Percentiles rank a stretch among this genome's conserved stretches.
Conservation (phyloP, 2,797 vertebrate genomes). For the Gymnothorax javanicus region DNA sequence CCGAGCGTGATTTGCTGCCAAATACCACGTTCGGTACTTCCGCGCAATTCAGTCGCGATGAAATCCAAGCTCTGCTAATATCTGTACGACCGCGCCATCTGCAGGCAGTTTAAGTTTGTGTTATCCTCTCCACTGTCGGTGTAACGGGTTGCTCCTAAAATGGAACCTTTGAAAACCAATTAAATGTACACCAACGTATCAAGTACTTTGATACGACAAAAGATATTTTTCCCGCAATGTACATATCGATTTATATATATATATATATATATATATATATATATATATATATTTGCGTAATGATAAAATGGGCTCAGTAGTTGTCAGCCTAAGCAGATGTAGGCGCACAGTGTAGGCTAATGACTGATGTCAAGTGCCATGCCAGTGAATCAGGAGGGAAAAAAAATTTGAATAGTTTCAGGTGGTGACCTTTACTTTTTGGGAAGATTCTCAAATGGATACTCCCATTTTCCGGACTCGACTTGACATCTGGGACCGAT, state of each 20-base stretch:
- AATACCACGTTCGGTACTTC: no score
- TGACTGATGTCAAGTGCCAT: neutral
- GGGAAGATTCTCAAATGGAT: slow-evolving; percentile 62
- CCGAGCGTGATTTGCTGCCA: no score
- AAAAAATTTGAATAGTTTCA: neutral
- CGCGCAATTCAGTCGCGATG: no score
- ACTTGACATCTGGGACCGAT: slow-evolving; percentile 66
- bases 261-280: no score
- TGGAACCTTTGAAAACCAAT: neutral
- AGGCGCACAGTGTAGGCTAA: neutral
- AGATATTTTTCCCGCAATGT: no score
- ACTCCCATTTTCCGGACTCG: rapidly evolving
- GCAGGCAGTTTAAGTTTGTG: neutral
- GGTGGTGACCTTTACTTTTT: slow-evolving; percentile 51
- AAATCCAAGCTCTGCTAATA: neutral
- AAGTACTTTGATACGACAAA: no score
- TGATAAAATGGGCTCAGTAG: neutral
- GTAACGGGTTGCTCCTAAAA: neutral
- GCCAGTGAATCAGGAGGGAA: slow-evolving; percentile 22
- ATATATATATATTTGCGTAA: no score
- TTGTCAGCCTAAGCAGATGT: neutral
- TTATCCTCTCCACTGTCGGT: neutral
- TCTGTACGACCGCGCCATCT: neutral
- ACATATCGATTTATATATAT: no score
- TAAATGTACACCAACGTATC: no score